Evolutionary conservation across 1,140 invertebrate genomes (phyloP).

Genomic region (Calycopis cecrops): DNA sequence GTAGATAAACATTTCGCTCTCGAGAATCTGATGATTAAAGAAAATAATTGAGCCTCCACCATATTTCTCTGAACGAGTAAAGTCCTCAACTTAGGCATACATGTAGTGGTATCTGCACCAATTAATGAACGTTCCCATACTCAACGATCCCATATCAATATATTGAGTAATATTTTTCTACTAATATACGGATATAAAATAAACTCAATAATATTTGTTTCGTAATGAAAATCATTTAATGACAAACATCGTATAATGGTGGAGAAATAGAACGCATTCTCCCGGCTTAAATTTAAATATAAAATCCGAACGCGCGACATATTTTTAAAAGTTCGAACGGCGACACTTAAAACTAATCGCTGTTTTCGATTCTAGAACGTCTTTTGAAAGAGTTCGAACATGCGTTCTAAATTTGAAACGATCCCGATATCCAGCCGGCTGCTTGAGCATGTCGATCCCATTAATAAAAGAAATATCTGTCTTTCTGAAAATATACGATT

Average conservation of each 20-base stretch:
- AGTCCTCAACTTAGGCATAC: not conserved
- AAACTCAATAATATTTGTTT: slow-evolving; percentile 26
- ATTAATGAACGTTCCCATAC: too few relatives aligned
- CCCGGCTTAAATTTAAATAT: slow-evolving; percentile 66
- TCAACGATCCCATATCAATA: too few relatives aligned
- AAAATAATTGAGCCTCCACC: slow-evolving; percentile 16
- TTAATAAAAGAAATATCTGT: slow-evolving; percentile 19
- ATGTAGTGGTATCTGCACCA: too few relatives aligned
- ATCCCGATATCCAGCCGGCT: slow-evolving; percentile 57
- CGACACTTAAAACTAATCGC: slow-evolving; percentile 67
- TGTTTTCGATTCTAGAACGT: slow-evolving; percentile 65
- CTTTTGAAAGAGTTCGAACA: slow-evolving; percentile 63
- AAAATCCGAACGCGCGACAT: slow-evolving; percentile 62
- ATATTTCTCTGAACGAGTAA: slow-evolving; percentile 8
- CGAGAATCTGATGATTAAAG: slow-evolving; percentile 26
- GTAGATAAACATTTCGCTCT: slow-evolving; percentile 24
- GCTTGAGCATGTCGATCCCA: slow-evolving; percentile 41
- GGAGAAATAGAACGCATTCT: slow-evolving; percentile 63
- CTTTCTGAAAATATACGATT: slow-evolving; percentile 10
- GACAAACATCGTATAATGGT: slow-evolving; percentile 65
- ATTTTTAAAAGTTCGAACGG: slow-evolving; percentile 68
- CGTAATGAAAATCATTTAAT: slow-evolving; percentile 65
- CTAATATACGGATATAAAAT: too few relatives aligned
- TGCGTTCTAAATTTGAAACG: slow-evolving; percentile 56
- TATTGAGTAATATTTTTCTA: too few relatives aligned